A percentile compares a stretch with the other conserved stretches of the same genome.
These are phyloP conservation scores for Yponomeuta sedellus DNA, from an alignment of 2,888 invertebrate genomes.

Conservation along the genomic window DNA sequence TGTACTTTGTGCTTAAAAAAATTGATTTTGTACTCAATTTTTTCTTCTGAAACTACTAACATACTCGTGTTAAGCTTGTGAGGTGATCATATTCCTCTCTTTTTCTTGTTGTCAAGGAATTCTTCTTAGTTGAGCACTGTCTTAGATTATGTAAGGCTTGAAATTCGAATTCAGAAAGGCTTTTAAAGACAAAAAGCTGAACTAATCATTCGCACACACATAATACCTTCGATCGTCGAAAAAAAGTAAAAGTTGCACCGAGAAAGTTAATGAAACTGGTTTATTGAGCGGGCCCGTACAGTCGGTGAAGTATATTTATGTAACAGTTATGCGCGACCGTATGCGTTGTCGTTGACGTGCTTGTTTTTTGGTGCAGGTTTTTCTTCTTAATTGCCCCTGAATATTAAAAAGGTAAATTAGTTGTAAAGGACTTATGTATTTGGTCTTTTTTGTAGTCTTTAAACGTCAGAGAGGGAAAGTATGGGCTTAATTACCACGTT, in stretches of 20 bases:
- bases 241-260: conserved; percentile 9
- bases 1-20: too few relatives aligned
- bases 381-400: neutral
- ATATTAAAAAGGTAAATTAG: too few relatives aligned
- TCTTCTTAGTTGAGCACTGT: neutral
- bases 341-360: neutral
- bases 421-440: too few relatives aligned
- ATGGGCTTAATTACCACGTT: too few relatives aligned
- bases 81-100: neutral
- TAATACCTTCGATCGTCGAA: neutral
- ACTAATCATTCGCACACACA: neutral
- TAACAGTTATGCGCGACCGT: neutral
- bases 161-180: neutral
- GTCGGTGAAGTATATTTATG: neutral
- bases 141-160: neutral
- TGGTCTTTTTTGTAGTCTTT: too few relatives aligned
- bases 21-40: too few relatives aligned
- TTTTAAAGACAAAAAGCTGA: neutral
- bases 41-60: too few relatives aligned
- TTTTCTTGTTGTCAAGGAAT: neutral
- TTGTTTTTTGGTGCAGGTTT: neutral
- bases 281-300: conserved; percentile 3
- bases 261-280: conserved; percentile 8
- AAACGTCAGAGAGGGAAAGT: too few relatives aligned
- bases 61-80: too few relatives aligned